phyloP scores from a whole-genome alignment of 2,113 vertebrate species.

The Myanophis thanlyinensis region DNA sequence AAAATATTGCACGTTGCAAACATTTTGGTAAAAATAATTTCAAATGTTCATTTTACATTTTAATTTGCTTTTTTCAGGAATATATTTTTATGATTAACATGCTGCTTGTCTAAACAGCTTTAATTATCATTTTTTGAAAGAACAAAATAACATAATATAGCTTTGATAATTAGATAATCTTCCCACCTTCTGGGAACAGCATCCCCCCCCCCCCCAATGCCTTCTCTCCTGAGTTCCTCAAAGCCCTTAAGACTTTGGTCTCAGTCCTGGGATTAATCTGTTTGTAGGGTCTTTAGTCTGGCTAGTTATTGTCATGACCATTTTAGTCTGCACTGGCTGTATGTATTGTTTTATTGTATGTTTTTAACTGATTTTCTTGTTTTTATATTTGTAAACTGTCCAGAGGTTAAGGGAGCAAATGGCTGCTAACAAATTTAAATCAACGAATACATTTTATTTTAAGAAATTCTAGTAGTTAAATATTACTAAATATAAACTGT shows the following conservation, averaged over 20 bases:
- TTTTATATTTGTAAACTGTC: not conserved
- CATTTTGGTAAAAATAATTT: constrained; percentile 9
- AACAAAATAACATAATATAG: not conserved
- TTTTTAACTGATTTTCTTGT: not conserved
- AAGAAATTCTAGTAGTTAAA: not conserved
- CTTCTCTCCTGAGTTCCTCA: not conserved
- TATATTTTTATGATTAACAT: not conserved
- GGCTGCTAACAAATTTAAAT: not conserved
- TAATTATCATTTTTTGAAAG: constrained; percentile 3
- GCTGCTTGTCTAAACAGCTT: not conserved
- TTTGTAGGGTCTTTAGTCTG: not conserved
- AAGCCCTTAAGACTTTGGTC: not conserved
- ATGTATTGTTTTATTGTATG: not conserved
- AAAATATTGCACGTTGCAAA: constrained; percentile 52
- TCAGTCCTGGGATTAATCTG: not conserved
- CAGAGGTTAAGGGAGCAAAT: not conserved
- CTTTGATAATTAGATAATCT: not conserved
- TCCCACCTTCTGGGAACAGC: not conserved
- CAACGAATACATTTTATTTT: not conserved
- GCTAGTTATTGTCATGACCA: not conserved
- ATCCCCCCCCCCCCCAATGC: not conserved
- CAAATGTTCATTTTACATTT: not conserved
- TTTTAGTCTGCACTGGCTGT: not conserved
- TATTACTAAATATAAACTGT: not conserved
- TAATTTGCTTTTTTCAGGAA: not conserved